phyloP scores from a whole-genome alignment of 23 tunicate genomes.

The Halocynthia roretzi region DNA sequence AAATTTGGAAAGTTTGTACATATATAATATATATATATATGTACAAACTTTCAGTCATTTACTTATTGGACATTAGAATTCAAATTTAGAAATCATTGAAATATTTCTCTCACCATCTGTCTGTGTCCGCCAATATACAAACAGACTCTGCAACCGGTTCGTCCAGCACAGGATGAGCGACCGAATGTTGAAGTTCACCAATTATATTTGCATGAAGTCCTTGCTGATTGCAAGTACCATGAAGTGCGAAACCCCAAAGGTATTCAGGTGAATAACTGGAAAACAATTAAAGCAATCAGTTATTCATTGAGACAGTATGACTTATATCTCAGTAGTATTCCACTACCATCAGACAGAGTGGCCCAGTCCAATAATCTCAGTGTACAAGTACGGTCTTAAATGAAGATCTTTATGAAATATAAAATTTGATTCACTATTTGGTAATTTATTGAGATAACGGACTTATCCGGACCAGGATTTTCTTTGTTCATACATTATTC shows the following conservation, averaged over 20 bases:
- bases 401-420: too few species aligned
- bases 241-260: constrained; percentile 74
- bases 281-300: constrained; percentile 5
- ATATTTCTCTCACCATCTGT: constrained; percentile 53
- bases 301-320: too few species aligned
- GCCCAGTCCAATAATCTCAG: too few species aligned
- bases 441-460: too few species aligned
- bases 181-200: constrained; percentile 32
- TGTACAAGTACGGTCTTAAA: too few species aligned
- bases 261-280: constrained; percentile 65
- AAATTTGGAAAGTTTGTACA: not conserved
- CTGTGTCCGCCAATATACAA: constrained; percentile 74
- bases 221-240: constrained; percentile 58
- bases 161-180: constrained; percentile 41
- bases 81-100: not conserved
- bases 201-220: constrained; percentile 36
- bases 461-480: too few species aligned
- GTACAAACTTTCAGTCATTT: too few species aligned
- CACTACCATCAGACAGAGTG: too few species aligned
- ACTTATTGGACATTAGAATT: not conserved
- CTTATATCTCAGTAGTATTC: too few species aligned
- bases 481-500: too few species aligned
- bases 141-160: constrained; percentile 75
- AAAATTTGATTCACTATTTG: too few species aligned
- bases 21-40: too few species aligned